Conservation (phyloP, 1,140 invertebrate genomes). For the Papilio polytes region DNA sequence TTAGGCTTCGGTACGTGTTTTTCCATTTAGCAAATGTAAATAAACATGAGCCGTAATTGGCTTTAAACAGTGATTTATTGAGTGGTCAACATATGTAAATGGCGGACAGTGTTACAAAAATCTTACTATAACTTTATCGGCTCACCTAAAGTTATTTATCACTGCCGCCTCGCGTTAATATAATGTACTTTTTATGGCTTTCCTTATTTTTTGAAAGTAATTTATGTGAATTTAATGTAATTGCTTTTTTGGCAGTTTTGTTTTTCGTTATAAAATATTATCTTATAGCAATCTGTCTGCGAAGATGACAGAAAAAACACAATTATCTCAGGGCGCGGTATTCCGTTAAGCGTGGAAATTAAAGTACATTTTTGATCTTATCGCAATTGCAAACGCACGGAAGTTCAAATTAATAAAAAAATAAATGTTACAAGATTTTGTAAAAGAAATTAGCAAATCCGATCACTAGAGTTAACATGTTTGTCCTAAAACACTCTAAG, state of each 20-base stretch:
- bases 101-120: slow-evolving; percentile 31
- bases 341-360: slow-evolving; percentile 29
- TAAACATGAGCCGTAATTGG: slow-evolving; percentile 29
- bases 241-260: slow-evolving; percentile 52
- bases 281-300: slow-evolving; percentile 45
- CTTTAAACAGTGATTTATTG: slow-evolving; percentile 37
- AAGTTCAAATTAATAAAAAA: background rate
- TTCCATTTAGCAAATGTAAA: slow-evolving; percentile 33
- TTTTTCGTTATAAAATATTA: slow-evolving; percentile 47
- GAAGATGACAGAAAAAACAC: slow-evolving; percentile 45
- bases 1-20: slow-evolving; percentile 7
- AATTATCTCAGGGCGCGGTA: slow-evolving; percentile 42
- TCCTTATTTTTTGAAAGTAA: slow-evolving; percentile 58
- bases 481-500: background rate
- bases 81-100: slow-evolving; percentile 36
- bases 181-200: slow-evolving; percentile 66
- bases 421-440: background rate
- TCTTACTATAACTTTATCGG: slow-evolving; percentile 37
- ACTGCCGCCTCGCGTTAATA: slow-evolving; percentile 32
- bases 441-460: background rate
- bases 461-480: background rate
- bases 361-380: slow-evolving; percentile 16
- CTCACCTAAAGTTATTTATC: slow-evolving; percentile 43
- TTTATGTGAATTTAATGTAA: slow-evolving; percentile 63
- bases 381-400: background rate